Evolutionary conservation across 2,888 invertebrate genomes (phyloP).

Genomic region (Morpho helenor): DNA sequence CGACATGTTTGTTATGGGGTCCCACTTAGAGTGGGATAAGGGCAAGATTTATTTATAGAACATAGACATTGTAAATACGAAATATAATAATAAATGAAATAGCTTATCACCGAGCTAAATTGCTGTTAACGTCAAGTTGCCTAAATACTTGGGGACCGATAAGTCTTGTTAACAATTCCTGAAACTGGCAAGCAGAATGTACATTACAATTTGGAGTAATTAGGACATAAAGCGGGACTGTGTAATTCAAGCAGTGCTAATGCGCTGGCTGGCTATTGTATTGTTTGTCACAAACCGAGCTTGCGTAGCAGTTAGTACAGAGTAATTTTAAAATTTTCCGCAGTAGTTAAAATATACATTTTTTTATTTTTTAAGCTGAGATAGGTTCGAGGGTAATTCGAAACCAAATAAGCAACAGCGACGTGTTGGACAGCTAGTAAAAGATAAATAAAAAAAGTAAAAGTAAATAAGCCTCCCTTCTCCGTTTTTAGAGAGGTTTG

Average conservation of each 20-base stretch:
- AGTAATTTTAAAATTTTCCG: background rate
- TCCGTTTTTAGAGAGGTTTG: too few species aligned
- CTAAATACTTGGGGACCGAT: constrained; percentile 20
- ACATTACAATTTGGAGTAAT: constrained; percentile 22
- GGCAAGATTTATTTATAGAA: too few species aligned
- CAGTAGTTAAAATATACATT: too few species aligned
- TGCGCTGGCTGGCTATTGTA: constrained; percentile 7
- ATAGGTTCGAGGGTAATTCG: too few species aligned
- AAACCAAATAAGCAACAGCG: too few species aligned
- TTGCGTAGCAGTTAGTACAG: background rate
- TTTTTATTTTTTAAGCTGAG: too few species aligned
- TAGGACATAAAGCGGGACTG: constrained; percentile 20
- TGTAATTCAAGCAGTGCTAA: constrained; percentile 19
- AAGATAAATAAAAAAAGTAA: too few species aligned
- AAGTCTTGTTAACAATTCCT: constrained; percentile 22
- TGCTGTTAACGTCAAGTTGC: constrained; percentile 10
- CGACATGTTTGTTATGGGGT: too few species aligned
- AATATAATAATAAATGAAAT: background rate
- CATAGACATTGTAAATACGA: too few species aligned
- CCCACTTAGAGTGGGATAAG: too few species aligned
- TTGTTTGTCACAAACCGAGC: constrained; percentile 5
- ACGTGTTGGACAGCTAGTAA: too few species aligned
- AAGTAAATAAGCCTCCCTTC: too few species aligned
- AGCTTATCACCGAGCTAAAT: background rate
- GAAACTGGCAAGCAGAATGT: constrained; percentile 11